Evolutionary conservation across 2,797 vertebrate species (phyloP).

Genomic region (Sardinella longiceps): DNA sequence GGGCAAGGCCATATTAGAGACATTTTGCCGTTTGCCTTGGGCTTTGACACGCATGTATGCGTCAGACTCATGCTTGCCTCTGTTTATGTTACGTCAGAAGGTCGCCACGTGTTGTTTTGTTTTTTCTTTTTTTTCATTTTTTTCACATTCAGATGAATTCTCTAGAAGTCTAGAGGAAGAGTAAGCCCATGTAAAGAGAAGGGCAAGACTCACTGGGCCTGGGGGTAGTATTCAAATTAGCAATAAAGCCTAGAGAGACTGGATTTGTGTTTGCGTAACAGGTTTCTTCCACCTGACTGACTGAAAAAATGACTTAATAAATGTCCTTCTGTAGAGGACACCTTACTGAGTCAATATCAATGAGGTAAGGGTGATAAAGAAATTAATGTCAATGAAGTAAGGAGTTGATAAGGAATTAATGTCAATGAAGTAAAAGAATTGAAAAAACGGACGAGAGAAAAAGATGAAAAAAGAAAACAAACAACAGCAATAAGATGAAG

Average conservation of each 20-base stretch:
- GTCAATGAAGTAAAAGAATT: not conserved
- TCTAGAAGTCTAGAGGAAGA: not conserved
- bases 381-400: not conserved
- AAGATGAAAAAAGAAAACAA: not conserved
- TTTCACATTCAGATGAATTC: not conserved
- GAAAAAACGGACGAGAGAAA: not conserved
- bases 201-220: conserved; percentile 9
- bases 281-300: conserved; percentile 20
- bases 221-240: conserved; percentile 30
- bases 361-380: not conserved
- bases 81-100: conserved; percentile 24
- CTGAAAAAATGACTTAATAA: not conserved
- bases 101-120: conserved; percentile 16
- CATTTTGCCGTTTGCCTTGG: conserved; percentile 13
- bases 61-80: conserved; percentile 34
- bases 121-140: conserved; percentile 28
- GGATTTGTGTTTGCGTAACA: conserved; percentile 39
- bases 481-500: not conserved
- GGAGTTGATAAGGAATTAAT: not conserved
- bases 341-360: not conserved
- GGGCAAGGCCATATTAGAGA: not conserved
- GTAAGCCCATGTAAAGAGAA: not conserved
- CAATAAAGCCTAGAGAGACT: too few relatives aligned
- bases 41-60: conserved; percentile 32
- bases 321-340: not conserved